These are phyloP conservation scores for Sinodicranocentrus sp. DNA, from an alignment of 2,888 invertebrate species.

Conservation along the genomic window DNA sequence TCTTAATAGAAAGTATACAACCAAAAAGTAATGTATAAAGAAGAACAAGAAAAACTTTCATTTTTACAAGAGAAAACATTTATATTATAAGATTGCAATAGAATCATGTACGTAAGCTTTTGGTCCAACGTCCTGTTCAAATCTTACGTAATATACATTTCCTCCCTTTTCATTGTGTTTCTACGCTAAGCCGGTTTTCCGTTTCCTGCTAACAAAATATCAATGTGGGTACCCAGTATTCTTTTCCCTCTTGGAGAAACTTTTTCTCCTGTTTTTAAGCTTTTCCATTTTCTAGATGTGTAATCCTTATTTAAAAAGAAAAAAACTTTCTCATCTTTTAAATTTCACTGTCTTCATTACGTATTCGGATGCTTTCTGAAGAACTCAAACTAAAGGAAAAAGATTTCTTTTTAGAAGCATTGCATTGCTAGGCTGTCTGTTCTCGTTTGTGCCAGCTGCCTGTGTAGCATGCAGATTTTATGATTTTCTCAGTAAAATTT, in stretches of 20 bases:
- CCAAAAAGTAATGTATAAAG: not conserved
- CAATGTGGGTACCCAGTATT: too few species aligned
- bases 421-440: conserved; percentile 15
- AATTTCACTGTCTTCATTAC: conserved; percentile 53
- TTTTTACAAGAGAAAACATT: too few species aligned
- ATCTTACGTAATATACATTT: too few species aligned
- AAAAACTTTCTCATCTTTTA: conserved; percentile 36
- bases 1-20: not conserved
- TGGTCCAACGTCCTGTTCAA: too few species aligned
- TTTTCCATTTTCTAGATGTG: conserved; percentile 38
- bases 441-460: conserved; percentile 33
- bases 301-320: conserved; percentile 57
- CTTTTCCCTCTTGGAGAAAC: not conserved
- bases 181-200: too few species aligned
- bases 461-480: conserved; percentile 40
- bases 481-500: too few species aligned
- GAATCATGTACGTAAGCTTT: too few species aligned
- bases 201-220: too few species aligned
- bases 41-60: not conserved
- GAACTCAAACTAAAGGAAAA: conserved; percentile 23
- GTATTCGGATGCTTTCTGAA: conserved; percentile 8
- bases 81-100: too few species aligned
- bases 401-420: conserved; percentile 9
- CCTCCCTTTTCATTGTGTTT: too few species aligned
- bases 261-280: conserved; percentile 29